phyloP scores from a whole-genome alignment of 2,797 vertebrate species.

The Myiotriccus ornatus region DNA sequence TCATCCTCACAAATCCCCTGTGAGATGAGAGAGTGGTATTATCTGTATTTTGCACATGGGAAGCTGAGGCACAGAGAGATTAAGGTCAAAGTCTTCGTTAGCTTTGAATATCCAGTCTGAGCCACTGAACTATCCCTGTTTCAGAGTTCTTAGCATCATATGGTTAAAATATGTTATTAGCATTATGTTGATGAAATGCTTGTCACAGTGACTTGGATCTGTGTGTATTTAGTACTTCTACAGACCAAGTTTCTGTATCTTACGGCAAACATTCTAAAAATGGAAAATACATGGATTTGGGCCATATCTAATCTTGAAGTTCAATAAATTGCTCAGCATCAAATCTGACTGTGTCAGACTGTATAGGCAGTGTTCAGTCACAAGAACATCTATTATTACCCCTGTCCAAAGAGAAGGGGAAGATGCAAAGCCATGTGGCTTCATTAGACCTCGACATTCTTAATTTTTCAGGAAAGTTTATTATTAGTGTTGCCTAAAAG shows the following conservation, averaged over 20 bases:
- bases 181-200: not conserved
- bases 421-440: not conserved
- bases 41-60: slow-evolving; percentile 9
- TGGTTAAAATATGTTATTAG: not conserved
- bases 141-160: not conserved
- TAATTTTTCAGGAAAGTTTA: not conserved
- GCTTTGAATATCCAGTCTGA: not conserved
- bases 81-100: slow-evolving; percentile 6
- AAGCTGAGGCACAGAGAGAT: not conserved
- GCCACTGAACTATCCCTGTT: not conserved
- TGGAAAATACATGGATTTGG: not conserved
- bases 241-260: not conserved
- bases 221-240: not conserved
- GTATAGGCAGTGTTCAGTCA: not conserved
- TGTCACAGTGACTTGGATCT: not conserved
- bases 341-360: not conserved
- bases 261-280: not conserved
- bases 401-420: not conserved
- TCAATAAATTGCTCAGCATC: not conserved
- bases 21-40: slow-evolving; percentile 18
- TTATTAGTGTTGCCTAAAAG: not conserved
- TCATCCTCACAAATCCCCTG: slow-evolving; percentile 15
- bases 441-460: not conserved
- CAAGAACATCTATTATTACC: not conserved
- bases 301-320: not conserved